Conservation (phyloP, 1,140 invertebrate species). For the Pseudomyrmex gracilis region DNA sequence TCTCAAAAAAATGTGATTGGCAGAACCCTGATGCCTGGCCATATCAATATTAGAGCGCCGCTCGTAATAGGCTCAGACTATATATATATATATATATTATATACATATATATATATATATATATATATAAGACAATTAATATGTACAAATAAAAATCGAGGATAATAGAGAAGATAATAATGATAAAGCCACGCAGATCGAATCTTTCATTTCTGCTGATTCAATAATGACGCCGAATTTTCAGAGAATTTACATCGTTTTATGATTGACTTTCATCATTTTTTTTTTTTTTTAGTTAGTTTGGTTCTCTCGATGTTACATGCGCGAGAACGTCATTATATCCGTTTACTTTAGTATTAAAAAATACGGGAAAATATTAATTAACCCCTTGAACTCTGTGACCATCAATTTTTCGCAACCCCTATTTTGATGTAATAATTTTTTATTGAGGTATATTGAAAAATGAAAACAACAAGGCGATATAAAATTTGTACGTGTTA, state of each 20-base stretch:
- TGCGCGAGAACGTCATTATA: constrained; percentile 7
- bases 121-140: constrained; percentile 28
- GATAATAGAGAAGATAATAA: constrained; percentile 24
- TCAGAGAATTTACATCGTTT: not conserved
- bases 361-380: not conserved
- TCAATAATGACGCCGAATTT: constrained; percentile 37
- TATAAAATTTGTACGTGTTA: not conserved
- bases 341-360: too few relatives aligned
- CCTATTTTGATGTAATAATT: too few relatives aligned
- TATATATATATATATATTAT: too few relatives aligned
- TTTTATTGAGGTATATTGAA: too few relatives aligned
- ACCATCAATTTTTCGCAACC: not conserved
- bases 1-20: constrained; percentile 23
- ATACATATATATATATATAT: too few relatives aligned
- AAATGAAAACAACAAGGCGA: constrained; percentile 3
- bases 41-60: too few relatives aligned
- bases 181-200: constrained; percentile 19
- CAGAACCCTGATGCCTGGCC: not conserved
- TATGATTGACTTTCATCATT: not conserved
- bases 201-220: constrained; percentile 24
- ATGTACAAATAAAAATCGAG: constrained; percentile 43
- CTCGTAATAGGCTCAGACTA: constrained; percentile 35
- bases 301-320: not conserved
- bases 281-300: not conserved
- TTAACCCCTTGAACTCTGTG: constrained; percentile 21